Evolutionary conservation across 2,888 invertebrate genomes (phyloP), one percentile per base, ranked within the genome.

Genomic region (Meloe dianella): DNA sequence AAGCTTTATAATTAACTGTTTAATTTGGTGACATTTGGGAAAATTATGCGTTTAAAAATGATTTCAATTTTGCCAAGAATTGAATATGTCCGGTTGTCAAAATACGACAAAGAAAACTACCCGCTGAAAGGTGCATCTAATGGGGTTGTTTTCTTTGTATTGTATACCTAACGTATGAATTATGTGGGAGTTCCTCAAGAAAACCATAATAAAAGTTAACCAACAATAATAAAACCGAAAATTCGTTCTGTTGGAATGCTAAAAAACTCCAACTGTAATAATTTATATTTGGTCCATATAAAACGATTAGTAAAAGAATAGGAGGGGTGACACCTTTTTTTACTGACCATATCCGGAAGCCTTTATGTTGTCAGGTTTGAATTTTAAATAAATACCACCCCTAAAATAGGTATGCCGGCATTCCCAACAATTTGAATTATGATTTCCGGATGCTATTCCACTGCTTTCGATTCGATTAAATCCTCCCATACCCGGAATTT

Each of bases 221-320:
- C 73, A 69, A 72, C 73, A 73, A 73, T 68, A 67, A 68, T 60
- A 65, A 73, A 72, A 64, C 67, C 65, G 41, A 57, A 69, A 73
- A 62, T 67, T 64, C 62, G 63, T 61, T 61, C 58, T 10, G 20
- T 47, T 1, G 9, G 9, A 30, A 30, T 8, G 1, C 9, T 30
- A 30, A 30, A 30, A 10, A 47, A 47, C 3, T 47, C 20, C 20
- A 20, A 20, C 20, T 5, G 20, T 47, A 20, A 47, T 47, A 47
- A 47, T 47, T 47, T 47, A 47, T 47, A 47, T 51, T 51, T 22
- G 22, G 8, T 22, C 12, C 51, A 51, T 51, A 51, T 51, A 51
- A 51, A 51, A 24, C 12, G 51, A 51, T 51, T 51, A 51, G 20
- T 22, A 10, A 1, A 4, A 51, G 47, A 51, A 51, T 51, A 14